Evolutionary conservation across 2,113 vertebrate genomes (phyloP), one percentile per base, ranked within the genome.

Genomic region (Oxyura jamaicensis): DNA sequence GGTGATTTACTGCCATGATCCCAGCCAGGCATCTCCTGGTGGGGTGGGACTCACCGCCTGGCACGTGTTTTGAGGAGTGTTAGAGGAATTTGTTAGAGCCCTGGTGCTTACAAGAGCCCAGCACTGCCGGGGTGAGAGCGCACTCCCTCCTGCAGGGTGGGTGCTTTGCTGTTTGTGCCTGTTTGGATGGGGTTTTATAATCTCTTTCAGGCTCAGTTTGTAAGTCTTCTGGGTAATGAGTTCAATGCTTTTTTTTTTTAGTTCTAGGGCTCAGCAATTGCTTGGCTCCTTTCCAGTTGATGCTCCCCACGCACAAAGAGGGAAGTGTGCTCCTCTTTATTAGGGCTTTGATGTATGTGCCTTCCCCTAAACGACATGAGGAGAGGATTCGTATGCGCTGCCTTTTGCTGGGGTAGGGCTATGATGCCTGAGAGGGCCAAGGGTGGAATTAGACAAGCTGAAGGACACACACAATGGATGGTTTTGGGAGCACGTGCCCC

Each of bases 101-200:
- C 0, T 0, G 0, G 67, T 2, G 1, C 31, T 69, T 84, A 28
- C 0, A 4, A 58, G 55, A 2, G 6, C 55, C 12, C 33, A 4
- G 48, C 33, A 29, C 18, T n/a, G 52, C 50, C 35, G 35, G 29
- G 55, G 26, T 29, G 23, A 19, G 52, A 83, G 5, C 0, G 1
- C 16, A 44, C 42, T n/a, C 44, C 48, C 29, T 52, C 36, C 36
- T 36, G 15, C 3, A 58, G 44, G 31, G 17, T 5, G 5, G 22
- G 28, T 55, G 67, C 60, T 96, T 71, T 67, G 63, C 73, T 5
- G 2, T n/a, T 29, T 85, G 14, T 7, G 44, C 26, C 44, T 73
- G 48, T 85, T 76, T 10, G 8, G 52, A 48, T 50, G 56, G 25
- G 26, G 23, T 73, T 66, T 53, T 18, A 14, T 31, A 75, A 72